These are phyloP conservation scores for Tachina fera DNA, from an alignment of 2,888 invertebrate species.

Conservation along the genomic window DNA sequence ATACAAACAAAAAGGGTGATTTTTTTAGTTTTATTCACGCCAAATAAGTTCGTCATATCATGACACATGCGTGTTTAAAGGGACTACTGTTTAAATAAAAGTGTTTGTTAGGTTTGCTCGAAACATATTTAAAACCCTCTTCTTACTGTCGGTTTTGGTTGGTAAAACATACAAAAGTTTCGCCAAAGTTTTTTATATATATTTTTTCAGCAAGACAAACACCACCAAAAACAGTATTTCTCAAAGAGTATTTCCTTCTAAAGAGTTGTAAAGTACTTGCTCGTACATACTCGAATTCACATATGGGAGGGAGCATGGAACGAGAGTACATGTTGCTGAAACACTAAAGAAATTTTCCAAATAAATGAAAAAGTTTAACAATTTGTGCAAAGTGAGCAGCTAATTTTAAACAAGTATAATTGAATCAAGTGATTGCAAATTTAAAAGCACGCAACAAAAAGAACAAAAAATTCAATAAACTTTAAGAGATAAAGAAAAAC, in stretches of 20 bases:
- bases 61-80: background rate
- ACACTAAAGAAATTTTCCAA: slow-evolving; percentile 35
- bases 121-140: slow-evolving; percentile 20
- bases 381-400: slow-evolving; percentile 49
- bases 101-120: background rate
- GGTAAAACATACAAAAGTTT: slow-evolving; percentile 48
- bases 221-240: slow-evolving; percentile 34
- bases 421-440: slow-evolving; percentile 31
- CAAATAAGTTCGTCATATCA: too few relatives aligned
- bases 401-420: slow-evolving; percentile 24
- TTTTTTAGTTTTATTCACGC: too few relatives aligned
- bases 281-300: background rate
- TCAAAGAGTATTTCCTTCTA: background rate
- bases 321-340: slow-evolving; percentile 23
- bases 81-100: slow-evolving; percentile 20
- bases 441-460: background rate
- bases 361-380: slow-evolving; percentile 51
- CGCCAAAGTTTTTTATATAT: slow-evolving; percentile 12
- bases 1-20: too few relatives aligned
- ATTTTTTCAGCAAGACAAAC: slow-evolving; percentile 15
- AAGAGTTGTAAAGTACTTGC: slow-evolving; percentile 48
- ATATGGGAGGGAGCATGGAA: background rate
- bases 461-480: background rate
- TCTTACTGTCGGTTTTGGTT: slow-evolving; percentile 23
- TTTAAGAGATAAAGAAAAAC: background rate